These are phyloP conservation scores for Sinocyclocheilus rhinocerous DNA, from an alignment of 2,113 vertebrate genomes.

Conservation along the genomic window DNA sequence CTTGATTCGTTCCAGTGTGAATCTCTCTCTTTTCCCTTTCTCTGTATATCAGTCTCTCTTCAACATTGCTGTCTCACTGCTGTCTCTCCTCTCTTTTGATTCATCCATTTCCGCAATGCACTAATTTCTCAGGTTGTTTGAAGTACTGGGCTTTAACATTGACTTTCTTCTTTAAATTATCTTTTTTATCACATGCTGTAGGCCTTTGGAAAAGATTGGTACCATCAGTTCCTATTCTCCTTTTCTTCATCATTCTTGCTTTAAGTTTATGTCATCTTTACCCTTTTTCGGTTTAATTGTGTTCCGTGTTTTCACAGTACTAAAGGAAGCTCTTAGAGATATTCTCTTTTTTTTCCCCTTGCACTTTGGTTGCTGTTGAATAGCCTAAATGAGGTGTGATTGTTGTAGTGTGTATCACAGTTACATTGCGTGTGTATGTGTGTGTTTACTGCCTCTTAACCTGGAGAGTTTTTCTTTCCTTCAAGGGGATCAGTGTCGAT, in stretches of 20 bases:
- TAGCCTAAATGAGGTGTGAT: background rate
- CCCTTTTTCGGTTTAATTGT: background rate
- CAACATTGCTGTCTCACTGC: constrained; percentile 22
- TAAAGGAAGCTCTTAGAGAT: background rate
- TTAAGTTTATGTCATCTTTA: background rate
- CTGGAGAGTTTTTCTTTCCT: background rate
- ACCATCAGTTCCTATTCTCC: background rate
- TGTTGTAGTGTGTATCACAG: background rate
- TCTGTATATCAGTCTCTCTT: constrained; percentile 44
- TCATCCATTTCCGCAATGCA: background rate
- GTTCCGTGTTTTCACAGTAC: background rate
- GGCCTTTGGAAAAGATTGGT: background rate
- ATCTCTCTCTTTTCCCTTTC: constrained; percentile 29
- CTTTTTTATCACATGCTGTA: background rate
- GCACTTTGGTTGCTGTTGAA: background rate
- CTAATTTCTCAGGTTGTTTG: constrained; percentile 20
- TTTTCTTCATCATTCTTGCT: background rate
- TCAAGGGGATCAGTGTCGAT: background rate
- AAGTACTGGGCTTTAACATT: background rate
- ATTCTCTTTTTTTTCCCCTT: background rate
- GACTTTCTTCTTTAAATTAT: background rate
- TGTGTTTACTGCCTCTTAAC: background rate
- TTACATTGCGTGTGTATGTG: background rate
- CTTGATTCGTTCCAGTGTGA: constrained; percentile 41
- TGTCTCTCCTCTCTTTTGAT: background rate